These are phyloP conservation scores for Hypena proboscidalis DNA, from an alignment of 2,888 invertebrate species.

Conservation along the genomic window DNA sequence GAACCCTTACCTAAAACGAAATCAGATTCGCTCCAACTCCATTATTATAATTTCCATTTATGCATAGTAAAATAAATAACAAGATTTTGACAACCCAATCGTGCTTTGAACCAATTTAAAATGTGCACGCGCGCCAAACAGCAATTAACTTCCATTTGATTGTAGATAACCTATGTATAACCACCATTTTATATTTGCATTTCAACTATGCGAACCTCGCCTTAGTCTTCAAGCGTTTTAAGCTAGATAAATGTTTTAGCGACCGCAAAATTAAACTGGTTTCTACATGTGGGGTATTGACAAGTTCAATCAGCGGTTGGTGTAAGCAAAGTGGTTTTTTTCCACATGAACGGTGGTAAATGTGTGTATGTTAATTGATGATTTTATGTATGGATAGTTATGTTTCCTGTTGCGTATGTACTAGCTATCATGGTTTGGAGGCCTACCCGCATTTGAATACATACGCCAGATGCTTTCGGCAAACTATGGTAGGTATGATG, in stretches of 20 bases:
- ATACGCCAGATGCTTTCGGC: neutral
- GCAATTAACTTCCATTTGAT: constrained; percentile 56
- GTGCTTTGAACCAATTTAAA: constrained; percentile 36
- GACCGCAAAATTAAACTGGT: constrained; percentile 38
- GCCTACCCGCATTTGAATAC: constrained; percentile 8
- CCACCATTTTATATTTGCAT: constrained; percentile 34
- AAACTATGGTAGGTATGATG: no score
- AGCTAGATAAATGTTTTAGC: constrained; percentile 9
- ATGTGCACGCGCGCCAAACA: constrained; percentile 42
- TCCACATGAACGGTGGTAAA: constrained; percentile 43
- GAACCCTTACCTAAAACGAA: neutral
- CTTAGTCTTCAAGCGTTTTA: constrained; percentile 4
- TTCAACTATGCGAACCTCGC: constrained; percentile 12
- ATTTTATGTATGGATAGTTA: constrained; percentile 22
- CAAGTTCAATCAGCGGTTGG: constrained; percentile 57
- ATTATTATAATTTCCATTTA: constrained; percentile 11
- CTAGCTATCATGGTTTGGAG: neutral
- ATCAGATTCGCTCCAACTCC: constrained; percentile 2
- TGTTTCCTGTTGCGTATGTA: constrained; percentile 6
- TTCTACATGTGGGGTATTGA: constrained; percentile 51
- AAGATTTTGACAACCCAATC: constrained; percentile 22
- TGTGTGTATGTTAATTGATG: constrained; percentile 31
- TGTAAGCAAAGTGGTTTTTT: constrained; percentile 52
- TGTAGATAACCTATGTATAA: constrained; percentile 57
- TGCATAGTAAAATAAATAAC: constrained; percentile 14